Conservation (phyloP, 1,140 invertebrate species). For the Drosophila ambigua region DNA sequence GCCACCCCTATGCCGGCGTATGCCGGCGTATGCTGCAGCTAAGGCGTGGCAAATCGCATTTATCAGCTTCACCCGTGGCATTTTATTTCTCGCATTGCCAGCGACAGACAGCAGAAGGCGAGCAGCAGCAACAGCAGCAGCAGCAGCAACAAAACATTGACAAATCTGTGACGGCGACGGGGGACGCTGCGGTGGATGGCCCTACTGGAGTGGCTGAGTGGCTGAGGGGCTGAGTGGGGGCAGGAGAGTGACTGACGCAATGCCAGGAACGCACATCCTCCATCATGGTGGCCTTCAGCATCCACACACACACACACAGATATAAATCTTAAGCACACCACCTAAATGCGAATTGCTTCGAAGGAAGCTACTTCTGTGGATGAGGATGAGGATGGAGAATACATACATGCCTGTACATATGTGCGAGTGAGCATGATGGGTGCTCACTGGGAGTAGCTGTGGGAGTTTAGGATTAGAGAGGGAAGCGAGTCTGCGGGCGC, state of each 20-base stretch:
- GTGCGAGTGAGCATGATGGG: constrained; percentile 4
- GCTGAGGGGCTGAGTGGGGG: neutral
- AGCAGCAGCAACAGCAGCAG: constrained; percentile 3
- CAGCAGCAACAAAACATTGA: constrained; percentile 44
- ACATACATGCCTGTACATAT: neutral
- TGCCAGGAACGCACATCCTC: constrained; percentile 58
- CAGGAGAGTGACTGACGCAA: constrained; percentile 25
- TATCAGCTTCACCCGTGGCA: constrained; percentile 72
- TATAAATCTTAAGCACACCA: constrained; percentile 71
- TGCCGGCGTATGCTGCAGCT: constrained; percentile 1
- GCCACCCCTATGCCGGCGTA: neutral
- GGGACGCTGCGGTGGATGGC: neutral
- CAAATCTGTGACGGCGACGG: constrained; percentile 57
- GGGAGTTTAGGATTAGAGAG: constrained; percentile 1
- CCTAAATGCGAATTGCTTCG: constrained; percentile 60
- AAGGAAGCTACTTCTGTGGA: constrained; percentile 41
- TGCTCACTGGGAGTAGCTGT: constrained; percentile 44
- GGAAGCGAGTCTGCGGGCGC: neutral
- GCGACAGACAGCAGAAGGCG: constrained; percentile 6
- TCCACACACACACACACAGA: constrained; percentile 2
- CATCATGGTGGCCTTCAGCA: neutral
- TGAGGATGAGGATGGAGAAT: neutral
- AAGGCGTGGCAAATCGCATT: constrained; percentile 73
- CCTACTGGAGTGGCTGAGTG: too few relatives aligned
- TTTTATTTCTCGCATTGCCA: constrained; percentile 62